Evolutionary conservation across 2,113 vertebrate species (phyloP).

Genomic region (Oncorhynchus keta): DNA sequence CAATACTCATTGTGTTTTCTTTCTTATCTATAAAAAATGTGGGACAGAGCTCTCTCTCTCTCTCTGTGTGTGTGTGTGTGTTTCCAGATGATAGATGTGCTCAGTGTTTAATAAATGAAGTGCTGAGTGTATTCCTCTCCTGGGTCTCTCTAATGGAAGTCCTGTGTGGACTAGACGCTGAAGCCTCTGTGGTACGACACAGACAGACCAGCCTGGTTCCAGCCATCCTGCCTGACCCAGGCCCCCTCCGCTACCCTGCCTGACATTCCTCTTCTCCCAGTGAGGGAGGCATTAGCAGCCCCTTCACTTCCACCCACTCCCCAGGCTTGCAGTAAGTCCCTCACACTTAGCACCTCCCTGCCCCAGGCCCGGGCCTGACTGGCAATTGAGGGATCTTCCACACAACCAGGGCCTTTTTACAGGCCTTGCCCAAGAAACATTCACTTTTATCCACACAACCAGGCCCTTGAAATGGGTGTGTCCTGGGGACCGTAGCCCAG

Average conservation of each 20-base stretch:
- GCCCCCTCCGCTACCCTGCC: constrained; percentile 30
- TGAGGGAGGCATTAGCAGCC: constrained; percentile 50
- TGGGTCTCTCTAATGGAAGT: constrained; percentile 52
- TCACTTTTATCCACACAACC: constrained; percentile 16
- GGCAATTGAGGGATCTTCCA: constrained; percentile 32
- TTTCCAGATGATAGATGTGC: constrained; percentile 49
- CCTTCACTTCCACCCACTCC: constrained; percentile 42
- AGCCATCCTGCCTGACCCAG: constrained; percentile 11
- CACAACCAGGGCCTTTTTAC: constrained; percentile 66
- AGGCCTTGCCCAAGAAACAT: constrained; percentile 40
- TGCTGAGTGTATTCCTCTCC: constrained; percentile 62
- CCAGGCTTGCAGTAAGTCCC: constrained; percentile 48
- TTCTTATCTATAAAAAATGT: not conserved
- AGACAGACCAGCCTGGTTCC: not conserved
- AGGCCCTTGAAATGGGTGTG: not conserved
- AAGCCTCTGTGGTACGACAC: not conserved
- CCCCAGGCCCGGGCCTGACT: constrained; percentile 28
- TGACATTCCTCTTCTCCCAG: constrained; percentile 61
- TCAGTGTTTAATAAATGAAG: constrained; percentile 59
- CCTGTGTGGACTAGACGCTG: constrained; percentile 38
- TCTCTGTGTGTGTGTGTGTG: constrained; percentile 17
- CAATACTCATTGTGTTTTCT: not conserved
- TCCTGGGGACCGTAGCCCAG: not conserved
- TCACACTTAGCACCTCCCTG: constrained; percentile 53
- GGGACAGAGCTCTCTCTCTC: not conserved